Percentiles rank a stretch among this genome's conserved stretches.
These are phyloP conservation scores for Hydropotes inermis DNA, from an alignment of 2,113 vertebrate genomes.

Conservation along the genomic window DNA sequence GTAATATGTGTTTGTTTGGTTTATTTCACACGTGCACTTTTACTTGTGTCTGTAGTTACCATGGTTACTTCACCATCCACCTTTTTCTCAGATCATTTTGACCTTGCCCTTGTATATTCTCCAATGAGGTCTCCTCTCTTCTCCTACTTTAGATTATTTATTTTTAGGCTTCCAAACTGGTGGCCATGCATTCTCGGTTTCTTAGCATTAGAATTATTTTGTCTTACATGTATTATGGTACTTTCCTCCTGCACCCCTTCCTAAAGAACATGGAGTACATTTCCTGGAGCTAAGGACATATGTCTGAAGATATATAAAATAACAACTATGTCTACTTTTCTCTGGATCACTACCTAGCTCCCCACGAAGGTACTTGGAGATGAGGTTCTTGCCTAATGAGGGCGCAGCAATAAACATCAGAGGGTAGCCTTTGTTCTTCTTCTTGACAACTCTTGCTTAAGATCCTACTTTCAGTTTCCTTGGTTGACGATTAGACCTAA, in stretches of 20 bases:
- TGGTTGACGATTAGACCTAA: background rate
- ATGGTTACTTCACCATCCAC: background rate
- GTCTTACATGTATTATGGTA: background rate
- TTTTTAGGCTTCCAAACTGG: background rate
- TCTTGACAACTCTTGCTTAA: background rate
- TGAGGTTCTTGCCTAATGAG: background rate
- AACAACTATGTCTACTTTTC: background rate
- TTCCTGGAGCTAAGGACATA: background rate
- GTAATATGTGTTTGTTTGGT: too few species aligned
- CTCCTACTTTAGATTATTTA: background rate
- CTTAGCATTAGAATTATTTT: background rate
- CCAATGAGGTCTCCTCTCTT: background rate
- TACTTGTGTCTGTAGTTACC: background rate
- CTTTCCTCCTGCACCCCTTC: background rate
- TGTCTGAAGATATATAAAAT: background rate
- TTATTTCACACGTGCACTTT: background rate
- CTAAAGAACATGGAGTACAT: background rate
- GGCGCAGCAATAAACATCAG: background rate
- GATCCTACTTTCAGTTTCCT: background rate
- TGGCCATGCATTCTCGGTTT: background rate
- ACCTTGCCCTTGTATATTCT: background rate
- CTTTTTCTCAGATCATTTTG: background rate
- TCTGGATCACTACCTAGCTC: background rate
- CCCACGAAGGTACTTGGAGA: background rate
- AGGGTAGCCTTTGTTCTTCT: background rate